Conservation (phyloP, 2,113 vertebrate genomes). For the Limnothrissa miodon region DNA sequence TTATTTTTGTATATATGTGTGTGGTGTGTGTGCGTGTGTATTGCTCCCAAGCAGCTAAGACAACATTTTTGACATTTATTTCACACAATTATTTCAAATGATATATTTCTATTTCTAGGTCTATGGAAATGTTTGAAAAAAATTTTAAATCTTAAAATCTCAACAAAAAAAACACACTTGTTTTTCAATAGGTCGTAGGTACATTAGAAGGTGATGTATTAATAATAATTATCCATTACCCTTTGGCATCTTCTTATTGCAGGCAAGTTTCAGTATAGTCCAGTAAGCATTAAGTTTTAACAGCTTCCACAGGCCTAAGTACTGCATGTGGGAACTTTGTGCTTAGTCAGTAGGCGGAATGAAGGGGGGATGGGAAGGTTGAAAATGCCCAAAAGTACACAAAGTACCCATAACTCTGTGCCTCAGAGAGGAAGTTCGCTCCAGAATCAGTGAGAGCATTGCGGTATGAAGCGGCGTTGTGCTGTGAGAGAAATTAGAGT, state of each 20-base stretch:
- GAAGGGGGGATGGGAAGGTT: too few species aligned
- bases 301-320: not conserved
- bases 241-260: too few species aligned
- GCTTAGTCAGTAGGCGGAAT: not conserved
- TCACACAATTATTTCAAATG: too few species aligned
- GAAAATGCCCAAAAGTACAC: not conserved
- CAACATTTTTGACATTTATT: not conserved
- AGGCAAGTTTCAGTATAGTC: not conserved
- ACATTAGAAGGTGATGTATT: too few species aligned
- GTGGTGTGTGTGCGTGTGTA: too few species aligned
- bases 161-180: too few species aligned
- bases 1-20: too few species aligned
- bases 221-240: too few species aligned
- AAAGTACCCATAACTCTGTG: conserved; percentile 4
- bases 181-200: too few species aligned
- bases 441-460: not conserved
- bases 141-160: too few species aligned
- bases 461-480: not conserved
- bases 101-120: too few species aligned
- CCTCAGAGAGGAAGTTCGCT: not conserved
- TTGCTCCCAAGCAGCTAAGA: not conserved
- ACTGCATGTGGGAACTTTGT: not conserved
- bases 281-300: not conserved
- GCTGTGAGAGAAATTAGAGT: not conserved
- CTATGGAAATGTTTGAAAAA: too few species aligned